Evolutionary conservation across 2,888 invertebrate species (phyloP), one percentile per base, ranked within the genome.

Genomic region (Apodemia duryi): DNA sequence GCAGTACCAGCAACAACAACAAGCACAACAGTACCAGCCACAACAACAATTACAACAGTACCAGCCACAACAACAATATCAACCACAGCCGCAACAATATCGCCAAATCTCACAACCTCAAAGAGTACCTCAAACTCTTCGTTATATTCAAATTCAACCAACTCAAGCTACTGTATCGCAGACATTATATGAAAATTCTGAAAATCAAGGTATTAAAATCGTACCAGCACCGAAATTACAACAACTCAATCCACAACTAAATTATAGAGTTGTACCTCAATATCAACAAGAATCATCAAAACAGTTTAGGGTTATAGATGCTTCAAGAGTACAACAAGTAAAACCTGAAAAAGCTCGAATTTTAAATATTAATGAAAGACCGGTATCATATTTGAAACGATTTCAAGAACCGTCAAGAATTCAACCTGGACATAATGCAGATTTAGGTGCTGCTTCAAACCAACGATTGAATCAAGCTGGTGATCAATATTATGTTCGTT

Each of bases 151-250:
- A 0, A 77, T 84, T 29, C 81, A 82, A 54, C 73, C 78, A 67
- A 73, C 79, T 0, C 82, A 82, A 62, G 73, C 79, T 10, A 74
- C 75, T 6, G 60, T 77, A 13, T 84, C 83, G 62, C 83, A 84
- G 71, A 73, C 78, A n/a, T 70, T 83, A 13, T 90, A 88, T 60
- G 88, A 89, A 67, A 80, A 80, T 13, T 87, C 87, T 0, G 91
- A 91, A 76, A 71, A 83, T 9, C 89, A 91, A 75, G 91, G 91
- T 1, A 75, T 92, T 10, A 92, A 91, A 75, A 76, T 92, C 10
- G 90, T 92, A 0, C 83, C 88, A 2, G 87, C 92, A 2, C 92
- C 92, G 0, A 91, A 92, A 72, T 75, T 92, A 1, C 83, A 79
- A 67, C 77, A 76, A 13, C 77, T 78, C 54, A 75, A 77, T 32